Conservation (phyloP, 2,113 vertebrate genomes). For the Cyprinodon tularosa region DNA sequence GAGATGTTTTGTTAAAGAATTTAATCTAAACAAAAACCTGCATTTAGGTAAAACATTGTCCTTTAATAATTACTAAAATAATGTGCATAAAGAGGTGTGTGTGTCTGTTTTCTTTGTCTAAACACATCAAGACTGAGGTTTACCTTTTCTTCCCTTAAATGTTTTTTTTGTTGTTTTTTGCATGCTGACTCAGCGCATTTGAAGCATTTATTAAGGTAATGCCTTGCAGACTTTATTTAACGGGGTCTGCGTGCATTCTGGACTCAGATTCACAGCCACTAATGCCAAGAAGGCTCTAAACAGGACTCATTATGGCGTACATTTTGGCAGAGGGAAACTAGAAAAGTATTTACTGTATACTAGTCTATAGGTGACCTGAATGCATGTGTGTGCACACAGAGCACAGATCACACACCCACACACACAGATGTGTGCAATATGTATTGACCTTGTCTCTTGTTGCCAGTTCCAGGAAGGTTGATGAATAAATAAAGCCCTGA, state of each 20-base stretch:
- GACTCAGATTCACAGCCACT: constrained; percentile 45
- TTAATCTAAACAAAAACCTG: constrained; percentile 42
- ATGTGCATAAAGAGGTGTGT: constrained; percentile 34
- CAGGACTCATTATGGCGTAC: constrained; percentile 30
- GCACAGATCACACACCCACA: too few relatives aligned
- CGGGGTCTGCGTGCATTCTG: constrained; percentile 66
- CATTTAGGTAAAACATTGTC: constrained; percentile 60
- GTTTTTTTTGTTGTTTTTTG: constrained; percentile 25
- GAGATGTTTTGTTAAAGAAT: constrained; percentile 1
- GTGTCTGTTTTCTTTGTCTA: constrained; percentile 14
- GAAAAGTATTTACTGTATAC: constrained; percentile 40
- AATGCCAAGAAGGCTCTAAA: constrained; percentile 53
- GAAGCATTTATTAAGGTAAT: constrained; percentile 60
- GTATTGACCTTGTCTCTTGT: constrained; percentile 69
- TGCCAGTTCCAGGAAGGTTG: constrained; percentile 71
- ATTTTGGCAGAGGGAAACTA: constrained; percentile 33
- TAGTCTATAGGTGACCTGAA: constrained; percentile 35
- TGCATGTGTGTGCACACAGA: not conserved
- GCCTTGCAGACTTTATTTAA: constrained; percentile 67
- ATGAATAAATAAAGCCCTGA: constrained; percentile 77
- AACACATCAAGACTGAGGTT: not conserved
- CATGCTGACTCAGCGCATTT: constrained; percentile 73
- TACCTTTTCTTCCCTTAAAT: constrained; percentile 35
- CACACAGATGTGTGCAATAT: constrained; percentile 34
- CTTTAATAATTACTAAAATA: constrained; percentile 58